Conservation (phyloP, 2,888 invertebrate species). For the Nymphalis urticae region DNA sequence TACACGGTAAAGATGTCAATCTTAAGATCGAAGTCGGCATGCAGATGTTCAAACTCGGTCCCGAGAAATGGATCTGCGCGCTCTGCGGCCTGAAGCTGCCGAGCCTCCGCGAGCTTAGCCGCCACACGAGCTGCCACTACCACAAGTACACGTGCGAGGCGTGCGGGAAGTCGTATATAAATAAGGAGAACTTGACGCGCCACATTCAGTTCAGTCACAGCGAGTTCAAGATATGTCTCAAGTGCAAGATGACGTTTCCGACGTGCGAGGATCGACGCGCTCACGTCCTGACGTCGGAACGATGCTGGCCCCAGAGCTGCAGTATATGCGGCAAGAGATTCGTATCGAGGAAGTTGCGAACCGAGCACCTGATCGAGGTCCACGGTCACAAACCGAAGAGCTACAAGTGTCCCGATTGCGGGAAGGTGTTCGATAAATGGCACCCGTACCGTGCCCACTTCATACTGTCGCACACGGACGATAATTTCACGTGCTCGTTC, state of each 20-base stretch:
- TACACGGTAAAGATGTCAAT: slow-evolving; percentile 51
- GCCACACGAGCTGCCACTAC: slow-evolving; percentile 60
- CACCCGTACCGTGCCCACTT: slow-evolving; percentile 55
- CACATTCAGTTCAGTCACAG: slow-evolving; percentile 46
- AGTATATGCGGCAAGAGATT: slow-evolving; percentile 57
- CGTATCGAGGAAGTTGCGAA: slow-evolving; percentile 48
- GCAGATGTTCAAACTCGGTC: slow-evolving; percentile 56
- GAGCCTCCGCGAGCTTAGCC: slow-evolving; percentile 53
- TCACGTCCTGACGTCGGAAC: slow-evolving; percentile 50
- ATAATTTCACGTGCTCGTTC: slow-evolving; percentile 52
- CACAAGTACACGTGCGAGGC: slow-evolving; percentile 60
- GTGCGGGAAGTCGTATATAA: slow-evolving; percentile 61
- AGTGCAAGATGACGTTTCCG: slow-evolving; percentile 53
- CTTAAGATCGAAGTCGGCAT: slow-evolving; percentile 53
- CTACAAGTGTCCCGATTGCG: slow-evolving; percentile 46
- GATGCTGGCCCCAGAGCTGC: slow-evolving; percentile 59
- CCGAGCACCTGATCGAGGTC: slow-evolving; percentile 50
- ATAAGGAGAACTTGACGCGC: slow-evolving; percentile 50
- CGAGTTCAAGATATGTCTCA: slow-evolving; percentile 45
- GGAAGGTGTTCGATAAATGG: slow-evolving; percentile 49
- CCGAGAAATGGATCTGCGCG: slow-evolving; percentile 54
- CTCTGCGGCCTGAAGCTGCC: slow-evolving; percentile 53
- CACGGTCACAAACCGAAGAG: slow-evolving; percentile 45
- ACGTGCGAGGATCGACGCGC: slow-evolving; percentile 52
- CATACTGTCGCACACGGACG: slow-evolving; percentile 54